Base-by-base conservation (phyloP, 2,113 vertebrate genomes). In the Progne subis region DNA sequence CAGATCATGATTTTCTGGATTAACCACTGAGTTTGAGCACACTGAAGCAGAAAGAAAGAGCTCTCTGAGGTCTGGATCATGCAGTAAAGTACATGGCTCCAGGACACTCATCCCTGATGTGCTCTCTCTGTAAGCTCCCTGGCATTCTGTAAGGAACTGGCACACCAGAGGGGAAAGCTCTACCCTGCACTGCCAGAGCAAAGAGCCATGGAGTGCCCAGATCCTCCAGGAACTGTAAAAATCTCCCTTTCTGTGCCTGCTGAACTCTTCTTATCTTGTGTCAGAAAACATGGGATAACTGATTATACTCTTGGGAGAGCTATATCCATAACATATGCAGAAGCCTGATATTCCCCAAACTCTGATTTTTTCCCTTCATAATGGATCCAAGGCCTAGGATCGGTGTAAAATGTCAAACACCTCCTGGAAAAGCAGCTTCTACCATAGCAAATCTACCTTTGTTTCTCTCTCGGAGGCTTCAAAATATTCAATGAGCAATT, bases 401-500 rank as follows among this genome's bases (percentile, higher is more conserved):
- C 49, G 46, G 8, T 39, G 23, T 32, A 29, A 85, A 80, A 80
- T 70, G 10, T 69, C 55, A n/a, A 75, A 75, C 12, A 56, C 14
- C 47, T 55, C 16, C 31, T 72, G n/a, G 34, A 86, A 90, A 82
- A 88, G n/a, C 80, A 75, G 39, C 20, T 93, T 89, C 84, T 87
- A 44, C 72, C 78, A 68, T 76, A 90, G 85, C 79, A 88, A 74
- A 94, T 86, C 88, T 90, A 84, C 65, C 81, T 72, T 47, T 17
- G 24, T 94, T 97, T 94, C 94, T 92, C 89, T 93, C 60, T 78
- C 41, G 39, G 91, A 88, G 47, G 39, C 70, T 90, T 95, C 88
- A 91, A 96, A 96, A 92, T 93, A 95, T 91, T 96, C 95, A 95
- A 67, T 47, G 72, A 70, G 80, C 90, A 88, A 93, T 95, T 96